phyloP scores from a whole-genome alignment of 1,140 invertebrate genomes.

The Drosophila teissieri region DNA sequence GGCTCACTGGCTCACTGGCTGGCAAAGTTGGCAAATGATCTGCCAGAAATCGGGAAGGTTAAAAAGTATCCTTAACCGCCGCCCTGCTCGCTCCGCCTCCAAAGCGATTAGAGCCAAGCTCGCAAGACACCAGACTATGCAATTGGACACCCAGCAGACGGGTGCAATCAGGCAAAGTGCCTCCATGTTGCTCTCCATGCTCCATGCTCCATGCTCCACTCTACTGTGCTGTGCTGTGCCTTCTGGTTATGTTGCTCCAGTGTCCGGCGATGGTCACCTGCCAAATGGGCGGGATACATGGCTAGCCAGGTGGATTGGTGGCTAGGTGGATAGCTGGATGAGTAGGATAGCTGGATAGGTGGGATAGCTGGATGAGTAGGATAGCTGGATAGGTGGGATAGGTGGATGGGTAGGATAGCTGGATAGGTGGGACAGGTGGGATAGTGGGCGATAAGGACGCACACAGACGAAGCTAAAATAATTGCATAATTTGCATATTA shows the following conservation, averaged over 20 bases:
- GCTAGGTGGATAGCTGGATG: not conserved
- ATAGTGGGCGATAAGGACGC: slow-evolving; percentile 42
- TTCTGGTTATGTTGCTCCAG: slow-evolving; percentile 9
- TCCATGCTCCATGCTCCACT: no score
- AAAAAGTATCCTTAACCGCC: slow-evolving; percentile 56
- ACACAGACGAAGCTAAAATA: slow-evolving; percentile 68
- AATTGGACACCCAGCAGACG: slow-evolving; percentile 62
- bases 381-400: no score
- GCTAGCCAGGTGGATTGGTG: not conserved
- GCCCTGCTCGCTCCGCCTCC: slow-evolving; percentile 14
- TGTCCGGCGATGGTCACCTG: slow-evolving; percentile 65
- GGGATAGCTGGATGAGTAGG: no score
- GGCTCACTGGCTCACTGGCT: not conserved
- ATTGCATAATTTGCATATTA: slow-evolving; percentile 83
- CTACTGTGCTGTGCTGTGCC: not conserved
- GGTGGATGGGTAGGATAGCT: no score
- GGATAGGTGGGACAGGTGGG: not conserved
- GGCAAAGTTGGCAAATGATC: slow-evolving; percentile 77
- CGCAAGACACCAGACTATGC: slow-evolving; percentile 27
- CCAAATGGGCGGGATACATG: slow-evolving; percentile 8
- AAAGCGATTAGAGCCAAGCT: slow-evolving; percentile 67
- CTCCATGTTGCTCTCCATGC: slow-evolving; percentile 27
- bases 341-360: no score
- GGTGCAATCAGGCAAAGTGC: slow-evolving; percentile 80
- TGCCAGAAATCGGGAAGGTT: slow-evolving; percentile 76